These are phyloP conservation scores for Himalopsyche japonica DNA, from an alignment of 2,888 invertebrate species.

Conservation along the genomic window DNA sequence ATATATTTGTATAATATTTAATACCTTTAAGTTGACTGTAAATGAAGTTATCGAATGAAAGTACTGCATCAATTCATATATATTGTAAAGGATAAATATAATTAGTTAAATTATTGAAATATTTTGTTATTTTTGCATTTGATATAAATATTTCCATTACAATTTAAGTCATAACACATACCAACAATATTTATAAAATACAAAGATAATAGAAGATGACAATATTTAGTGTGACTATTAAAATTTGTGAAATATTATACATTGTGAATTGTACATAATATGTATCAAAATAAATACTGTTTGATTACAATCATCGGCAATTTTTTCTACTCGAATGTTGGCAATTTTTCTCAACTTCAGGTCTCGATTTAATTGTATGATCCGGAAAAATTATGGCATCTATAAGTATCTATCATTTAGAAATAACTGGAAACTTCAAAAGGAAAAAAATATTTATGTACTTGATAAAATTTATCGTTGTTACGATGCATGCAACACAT, in stretches of 20 bases:
- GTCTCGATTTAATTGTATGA: not conserved
- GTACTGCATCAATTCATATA: not conserved
- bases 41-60: not conserved
- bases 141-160: not conserved
- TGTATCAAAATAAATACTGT: conserved; percentile 54
- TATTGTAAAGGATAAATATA: not conserved
- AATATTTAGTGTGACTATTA: conserved; percentile 25
- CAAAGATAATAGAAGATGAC: conserved; percentile 13
- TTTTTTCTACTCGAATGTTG: conserved; percentile 43
- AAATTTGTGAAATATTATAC: conserved; percentile 14
- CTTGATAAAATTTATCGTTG: too few relatives aligned
- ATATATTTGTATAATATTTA: not conserved
- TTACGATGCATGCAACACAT: too few relatives aligned
- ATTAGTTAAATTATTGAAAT: not conserved
- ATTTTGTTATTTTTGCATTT: not conserved
- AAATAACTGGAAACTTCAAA: too few relatives aligned
- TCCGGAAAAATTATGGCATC: not conserved
- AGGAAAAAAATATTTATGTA: too few relatives aligned
- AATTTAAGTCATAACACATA: not conserved
- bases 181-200: not conserved
- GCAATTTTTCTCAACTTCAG: not conserved
- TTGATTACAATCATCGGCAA: conserved; percentile 47
- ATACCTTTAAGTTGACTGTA: not conserved
- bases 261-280: conserved; percentile 20
- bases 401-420: not conserved